Percentiles rank a stretch among this genome's conserved stretches.
These are phyloP conservation scores for Laterallus jamaicensis DNA, from an alignment of 2,113 vertebrate species.

Conservation along the genomic window DNA sequence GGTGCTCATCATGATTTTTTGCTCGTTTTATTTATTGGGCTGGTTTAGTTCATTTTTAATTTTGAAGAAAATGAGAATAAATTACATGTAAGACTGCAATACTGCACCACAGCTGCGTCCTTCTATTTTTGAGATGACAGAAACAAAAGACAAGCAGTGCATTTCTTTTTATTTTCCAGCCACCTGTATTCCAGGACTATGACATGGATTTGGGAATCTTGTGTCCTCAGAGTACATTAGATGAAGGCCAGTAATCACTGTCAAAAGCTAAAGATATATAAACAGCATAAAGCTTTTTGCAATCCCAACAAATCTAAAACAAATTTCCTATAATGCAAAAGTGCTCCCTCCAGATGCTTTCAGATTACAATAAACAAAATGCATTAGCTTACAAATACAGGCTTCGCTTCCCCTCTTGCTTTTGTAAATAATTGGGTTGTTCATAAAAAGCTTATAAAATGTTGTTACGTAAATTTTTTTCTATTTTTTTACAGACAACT, in stretches of 20 bases:
- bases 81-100: not conserved
- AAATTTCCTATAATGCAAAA: constrained; percentile 56
- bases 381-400: constrained; percentile 34
- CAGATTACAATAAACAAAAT: constrained; percentile 57
- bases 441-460: not conserved
- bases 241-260: constrained; percentile 25
- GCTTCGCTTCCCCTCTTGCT: not conserved
- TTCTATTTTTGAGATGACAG: not conserved
- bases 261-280: constrained; percentile 21
- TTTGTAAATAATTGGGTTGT: constrained; percentile 38
- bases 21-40: not conserved
- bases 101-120: not conserved
- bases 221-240: not conserved
- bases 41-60: not conserved
- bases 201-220: not conserved
- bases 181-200: not conserved
- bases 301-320: constrained; percentile 39
- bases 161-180: not conserved
- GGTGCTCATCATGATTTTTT: not conserved
- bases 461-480: not conserved
- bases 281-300: constrained; percentile 32
- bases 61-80: not conserved
- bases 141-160: not conserved
- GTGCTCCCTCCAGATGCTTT: not conserved
- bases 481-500: not conserved